phyloP scores from a whole-genome alignment of 2,888 invertebrate species.

The Mamestra brassicae region DNA sequence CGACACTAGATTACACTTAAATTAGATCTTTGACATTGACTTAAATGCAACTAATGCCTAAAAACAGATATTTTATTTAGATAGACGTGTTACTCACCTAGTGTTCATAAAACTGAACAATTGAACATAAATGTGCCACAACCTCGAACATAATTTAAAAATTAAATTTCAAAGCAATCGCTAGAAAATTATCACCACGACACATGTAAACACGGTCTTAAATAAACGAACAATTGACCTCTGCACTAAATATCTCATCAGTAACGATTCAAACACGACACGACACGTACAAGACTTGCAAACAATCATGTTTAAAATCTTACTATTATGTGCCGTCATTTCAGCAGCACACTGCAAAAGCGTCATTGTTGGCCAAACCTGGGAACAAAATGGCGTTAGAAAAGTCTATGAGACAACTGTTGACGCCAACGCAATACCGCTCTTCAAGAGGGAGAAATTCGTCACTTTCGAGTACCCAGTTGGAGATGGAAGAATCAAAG shows the following conservation, averaged over 20 bases:
- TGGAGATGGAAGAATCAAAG: conserved; percentile 82
- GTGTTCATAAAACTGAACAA: neutral
- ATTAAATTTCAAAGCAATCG: neutral
- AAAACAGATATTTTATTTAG: too few relatives aligned
- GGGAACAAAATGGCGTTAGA: conserved; percentile 75
- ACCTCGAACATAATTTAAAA: neutral
- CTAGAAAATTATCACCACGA: neutral
- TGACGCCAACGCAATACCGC: conserved; percentile 73
- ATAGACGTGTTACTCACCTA: neutral
- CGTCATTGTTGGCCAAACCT: conserved; percentile 81
- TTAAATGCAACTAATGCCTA: too few relatives aligned
- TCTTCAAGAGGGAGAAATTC: conserved; percentile 80
- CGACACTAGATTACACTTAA: too few relatives aligned
- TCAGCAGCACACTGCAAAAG: conserved; percentile 72
- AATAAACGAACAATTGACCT: conserved; percentile 53
- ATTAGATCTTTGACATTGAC: too few relatives aligned
- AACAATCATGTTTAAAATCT: conserved; percentile 47
- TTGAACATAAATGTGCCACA: neutral
- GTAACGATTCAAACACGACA: conserved; percentile 55
- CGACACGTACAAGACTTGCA: conserved; percentile 15
- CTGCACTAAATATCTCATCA: conserved; percentile 45
- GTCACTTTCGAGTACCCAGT: conserved; percentile 77
- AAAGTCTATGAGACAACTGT: conserved; percentile 78
- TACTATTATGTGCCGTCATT: conserved; percentile 67
- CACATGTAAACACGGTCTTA: conserved; percentile 53